phyloP scores from a whole-genome alignment of 1,140 invertebrate genomes.

The Dendroctonus valens region DNA sequence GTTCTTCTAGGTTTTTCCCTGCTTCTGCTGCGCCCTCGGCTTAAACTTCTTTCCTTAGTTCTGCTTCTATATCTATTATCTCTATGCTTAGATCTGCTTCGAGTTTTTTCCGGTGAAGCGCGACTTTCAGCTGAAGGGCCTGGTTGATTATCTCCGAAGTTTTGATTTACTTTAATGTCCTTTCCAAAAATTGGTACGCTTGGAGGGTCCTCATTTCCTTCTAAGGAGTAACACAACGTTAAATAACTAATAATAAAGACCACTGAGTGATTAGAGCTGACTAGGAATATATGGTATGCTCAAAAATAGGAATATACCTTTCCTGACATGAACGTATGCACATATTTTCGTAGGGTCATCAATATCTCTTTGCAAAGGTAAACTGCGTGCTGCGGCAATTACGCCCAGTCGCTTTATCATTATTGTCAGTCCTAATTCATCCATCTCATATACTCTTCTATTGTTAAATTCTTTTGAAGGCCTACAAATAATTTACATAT shows the following conservation, averaged over 20 bases:
- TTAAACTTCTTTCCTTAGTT: conserved; percentile 6
- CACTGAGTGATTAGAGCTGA: too few relatives aligned
- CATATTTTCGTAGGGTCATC: not conserved
- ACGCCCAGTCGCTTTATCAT: too few relatives aligned
- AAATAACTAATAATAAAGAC: too few relatives aligned
- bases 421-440: too few relatives aligned
- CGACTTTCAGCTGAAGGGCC: not conserved
- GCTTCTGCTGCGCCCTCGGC: conserved; percentile 4
- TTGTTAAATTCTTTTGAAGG: too few relatives aligned
- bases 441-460: too few relatives aligned
- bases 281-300: too few relatives aligned
- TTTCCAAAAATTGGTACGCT: conserved; percentile 10
- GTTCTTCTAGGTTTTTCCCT: conserved; percentile 1
- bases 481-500: too few relatives aligned
- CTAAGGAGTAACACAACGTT: too few relatives aligned
- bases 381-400: not conserved
- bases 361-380: conserved; percentile 1
- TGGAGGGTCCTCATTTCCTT: not conserved
- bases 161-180: conserved; percentile 22
- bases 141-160: not conserved
- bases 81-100: conserved; percentile 2
- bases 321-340: too few relatives aligned
- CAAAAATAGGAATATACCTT: too few relatives aligned
- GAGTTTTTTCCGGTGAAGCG: too few relatives aligned
- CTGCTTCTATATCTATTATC: conserved; percentile 1